Percentiles rank a stretch among this genome's conserved stretches.
phyloP scores from a whole-genome alignment of 2,113 vertebrate species.

The Chrysochloris asiatica region DNA sequence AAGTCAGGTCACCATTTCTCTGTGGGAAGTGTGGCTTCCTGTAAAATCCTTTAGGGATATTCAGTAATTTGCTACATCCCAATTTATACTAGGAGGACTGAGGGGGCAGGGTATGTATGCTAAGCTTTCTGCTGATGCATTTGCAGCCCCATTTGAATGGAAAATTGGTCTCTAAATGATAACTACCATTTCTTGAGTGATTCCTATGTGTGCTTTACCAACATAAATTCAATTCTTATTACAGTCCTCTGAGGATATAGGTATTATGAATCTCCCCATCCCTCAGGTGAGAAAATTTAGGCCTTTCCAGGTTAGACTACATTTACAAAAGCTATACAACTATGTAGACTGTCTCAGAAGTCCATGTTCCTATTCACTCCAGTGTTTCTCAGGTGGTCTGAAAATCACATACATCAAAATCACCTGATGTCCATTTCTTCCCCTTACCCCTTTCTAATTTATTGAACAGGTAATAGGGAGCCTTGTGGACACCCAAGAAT shows the following conservation, averaged over 20 bases:
- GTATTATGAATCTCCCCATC: neutral
- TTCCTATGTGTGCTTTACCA: neutral
- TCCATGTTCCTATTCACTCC: neutral
- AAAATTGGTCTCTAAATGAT: neutral
- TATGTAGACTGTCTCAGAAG: neutral
- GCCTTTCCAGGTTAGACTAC: neutral
- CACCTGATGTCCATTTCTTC: neutral
- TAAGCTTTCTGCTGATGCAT: neutral
- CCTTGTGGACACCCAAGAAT: neutral
- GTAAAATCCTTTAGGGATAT: neutral
- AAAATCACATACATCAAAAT: neutral
- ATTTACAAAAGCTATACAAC: neutral
- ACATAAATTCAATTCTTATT: neutral
- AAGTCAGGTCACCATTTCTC: neutral
- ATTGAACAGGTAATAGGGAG: neutral
- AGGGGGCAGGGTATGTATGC: neutral
- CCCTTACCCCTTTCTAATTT: neutral
- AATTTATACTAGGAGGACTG: neutral
- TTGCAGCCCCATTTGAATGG: neutral
- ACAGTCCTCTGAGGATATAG: neutral
- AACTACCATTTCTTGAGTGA: neutral
- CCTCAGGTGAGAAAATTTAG: neutral
- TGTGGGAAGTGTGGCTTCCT: constrained; percentile 23
- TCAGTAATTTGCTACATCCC: constrained; percentile 18
- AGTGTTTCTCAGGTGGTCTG: neutral